These are phyloP conservation scores for Lycocorax pyrrhopterus DNA, from an alignment of 2,113 vertebrate species.

Conservation along the genomic window DNA sequence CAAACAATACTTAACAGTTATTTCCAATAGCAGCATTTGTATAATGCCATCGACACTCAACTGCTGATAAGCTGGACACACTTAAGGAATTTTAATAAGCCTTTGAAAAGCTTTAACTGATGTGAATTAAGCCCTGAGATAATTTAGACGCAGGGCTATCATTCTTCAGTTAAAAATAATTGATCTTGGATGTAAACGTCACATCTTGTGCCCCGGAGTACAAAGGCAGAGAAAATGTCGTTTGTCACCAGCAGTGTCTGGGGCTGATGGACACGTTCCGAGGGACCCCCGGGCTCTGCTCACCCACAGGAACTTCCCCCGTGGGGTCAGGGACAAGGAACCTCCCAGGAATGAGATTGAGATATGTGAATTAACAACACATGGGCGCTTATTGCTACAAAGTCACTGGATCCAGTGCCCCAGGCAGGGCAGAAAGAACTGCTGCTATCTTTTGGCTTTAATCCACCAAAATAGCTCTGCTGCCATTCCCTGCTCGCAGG, in stretches of 20 bases:
- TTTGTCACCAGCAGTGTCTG: constrained; percentile 33
- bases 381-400: not conserved
- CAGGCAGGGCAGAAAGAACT: not conserved
- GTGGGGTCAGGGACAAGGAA: not conserved
- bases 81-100: constrained; percentile 67
- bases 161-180: constrained; percentile 56
- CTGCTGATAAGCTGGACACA: constrained; percentile 64
- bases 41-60: constrained; percentile 58
- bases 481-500: not conserved
- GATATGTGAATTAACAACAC: not conserved
- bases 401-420: not conserved
- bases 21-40: constrained; percentile 61
- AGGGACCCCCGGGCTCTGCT: not conserved
- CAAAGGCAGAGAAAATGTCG: constrained; percentile 19
- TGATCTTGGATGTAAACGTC: constrained; percentile 37
- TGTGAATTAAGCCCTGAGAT: constrained; percentile 55
- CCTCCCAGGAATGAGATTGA: not conserved
- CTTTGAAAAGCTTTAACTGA: constrained; percentile 61
- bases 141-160: constrained; percentile 29
- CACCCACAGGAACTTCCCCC: not conserved
- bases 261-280: not conserved
- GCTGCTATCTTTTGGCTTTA: not conserved
- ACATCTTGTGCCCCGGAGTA: not conserved
- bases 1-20: constrained; percentile 29
- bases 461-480: not conserved